Evolutionary conservation across 2,797 vertebrate species (phyloP).

Genomic region (Malurus splendens): DNA sequence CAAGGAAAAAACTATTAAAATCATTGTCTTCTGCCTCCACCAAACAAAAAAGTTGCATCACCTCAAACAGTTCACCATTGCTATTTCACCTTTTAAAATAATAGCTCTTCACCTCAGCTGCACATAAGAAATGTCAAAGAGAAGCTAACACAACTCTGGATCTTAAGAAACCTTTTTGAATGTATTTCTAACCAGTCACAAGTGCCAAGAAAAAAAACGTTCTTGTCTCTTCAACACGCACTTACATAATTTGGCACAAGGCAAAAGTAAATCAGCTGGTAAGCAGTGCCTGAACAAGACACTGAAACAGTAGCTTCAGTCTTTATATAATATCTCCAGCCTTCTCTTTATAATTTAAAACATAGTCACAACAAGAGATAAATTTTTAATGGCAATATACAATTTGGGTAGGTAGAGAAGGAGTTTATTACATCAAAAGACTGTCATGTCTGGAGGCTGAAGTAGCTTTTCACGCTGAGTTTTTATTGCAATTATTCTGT

Average conservation of each 20-base stretch:
- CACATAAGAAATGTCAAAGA: neutral
- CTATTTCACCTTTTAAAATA: neutral
- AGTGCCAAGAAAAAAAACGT: neutral
- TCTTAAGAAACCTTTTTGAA: neutral
- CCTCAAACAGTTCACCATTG: neutral
- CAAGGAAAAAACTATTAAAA: neutral
- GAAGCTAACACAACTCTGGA: neutral
- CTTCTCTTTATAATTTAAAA: conserved; percentile 15
- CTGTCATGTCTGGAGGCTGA: neutral
- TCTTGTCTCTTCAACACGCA: neutral
- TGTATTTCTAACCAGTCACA: neutral
- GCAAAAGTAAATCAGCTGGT: conserved; percentile 1
- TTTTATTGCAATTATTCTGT: neutral
- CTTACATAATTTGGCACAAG: neutral
- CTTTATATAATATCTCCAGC: neutral
- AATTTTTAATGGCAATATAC: neutral
- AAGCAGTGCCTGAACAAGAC: neutral
- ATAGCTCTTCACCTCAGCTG: neutral
- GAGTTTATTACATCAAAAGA: neutral
- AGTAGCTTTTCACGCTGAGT: neutral
- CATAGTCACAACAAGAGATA: neutral
- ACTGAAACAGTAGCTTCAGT: neutral
- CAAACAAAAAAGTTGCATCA: neutral
- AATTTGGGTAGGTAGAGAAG: neutral
- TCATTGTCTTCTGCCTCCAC: neutral